phyloP scores from a whole-genome alignment of 2,113 vertebrate species.

The Ursus arctos region DNA sequence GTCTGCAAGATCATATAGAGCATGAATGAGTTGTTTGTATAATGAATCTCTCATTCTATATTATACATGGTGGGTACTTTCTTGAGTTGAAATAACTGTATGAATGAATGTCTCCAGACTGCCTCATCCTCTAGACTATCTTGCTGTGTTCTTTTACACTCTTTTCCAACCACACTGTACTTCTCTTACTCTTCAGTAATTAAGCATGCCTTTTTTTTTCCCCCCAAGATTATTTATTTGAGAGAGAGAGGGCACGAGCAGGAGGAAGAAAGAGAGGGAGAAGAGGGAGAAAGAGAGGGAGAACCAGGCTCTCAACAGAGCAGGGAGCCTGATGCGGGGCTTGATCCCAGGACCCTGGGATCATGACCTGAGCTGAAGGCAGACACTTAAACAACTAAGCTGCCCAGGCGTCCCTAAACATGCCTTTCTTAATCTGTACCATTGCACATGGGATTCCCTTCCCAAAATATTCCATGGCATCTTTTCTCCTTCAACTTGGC shows the following conservation, averaged over 20 bases:
- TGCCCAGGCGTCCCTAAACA: neutral
- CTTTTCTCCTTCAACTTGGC: neutral
- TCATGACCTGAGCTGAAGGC: neutral
- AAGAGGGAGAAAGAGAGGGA: neutral
- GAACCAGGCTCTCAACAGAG: neutral
- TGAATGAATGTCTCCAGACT: neutral
- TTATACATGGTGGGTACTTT: neutral
- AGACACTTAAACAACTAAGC: neutral
- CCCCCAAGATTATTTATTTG: neutral
- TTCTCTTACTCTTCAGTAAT: neutral
- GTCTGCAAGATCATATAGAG: neutral
- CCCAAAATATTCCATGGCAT: neutral
- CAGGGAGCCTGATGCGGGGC: neutral
- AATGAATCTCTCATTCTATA: neutral
- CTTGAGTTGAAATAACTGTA: neutral
- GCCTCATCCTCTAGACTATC: neutral
- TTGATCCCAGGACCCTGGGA: neutral
- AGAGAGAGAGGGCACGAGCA: neutral
- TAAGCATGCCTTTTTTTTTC: neutral
- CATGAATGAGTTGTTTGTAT: neutral
- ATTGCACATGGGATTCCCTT: neutral
- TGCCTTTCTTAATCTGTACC: neutral
- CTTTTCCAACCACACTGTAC: neutral
- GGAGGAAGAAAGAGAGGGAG: neutral
- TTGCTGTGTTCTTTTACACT: neutral